These are phyloP conservation scores for Gastracanthus pulcherrimus DNA, from an alignment of 2,888 invertebrate genomes.

Conservation along the genomic window DNA sequence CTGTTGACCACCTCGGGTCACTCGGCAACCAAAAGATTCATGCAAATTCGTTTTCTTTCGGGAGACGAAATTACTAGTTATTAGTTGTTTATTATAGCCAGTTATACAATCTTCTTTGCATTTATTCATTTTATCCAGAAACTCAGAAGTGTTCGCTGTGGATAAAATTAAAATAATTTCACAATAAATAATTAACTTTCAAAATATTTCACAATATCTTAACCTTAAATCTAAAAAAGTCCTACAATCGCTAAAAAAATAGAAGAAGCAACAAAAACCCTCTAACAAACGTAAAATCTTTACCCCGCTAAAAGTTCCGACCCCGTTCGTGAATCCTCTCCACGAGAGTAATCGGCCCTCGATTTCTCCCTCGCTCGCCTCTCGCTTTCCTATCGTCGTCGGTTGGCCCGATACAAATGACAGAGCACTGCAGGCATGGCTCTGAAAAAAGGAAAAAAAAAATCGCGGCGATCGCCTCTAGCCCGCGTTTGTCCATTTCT, in stretches of 20 bases:
- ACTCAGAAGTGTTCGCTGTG: no score
- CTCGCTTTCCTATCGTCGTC: conserved; percentile 53
- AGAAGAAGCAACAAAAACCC: background rate
- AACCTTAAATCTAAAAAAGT: no score
- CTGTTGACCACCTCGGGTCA: background rate
- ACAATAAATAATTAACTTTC: no score
- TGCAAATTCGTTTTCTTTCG: no score
- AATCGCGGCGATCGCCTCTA: background rate
- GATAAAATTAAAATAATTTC: no score
- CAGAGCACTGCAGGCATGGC: conserved; percentile 35
- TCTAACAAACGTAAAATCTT: background rate
- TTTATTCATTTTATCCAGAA: no score
- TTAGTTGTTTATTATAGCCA: no score
- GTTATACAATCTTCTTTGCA: no score
- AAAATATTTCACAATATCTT: no score
- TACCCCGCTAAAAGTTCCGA: conserved; percentile 1
- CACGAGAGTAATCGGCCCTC: conserved; percentile 43
- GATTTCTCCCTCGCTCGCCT: conserved; percentile 20
- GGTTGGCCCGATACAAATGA: conserved; percentile 61
- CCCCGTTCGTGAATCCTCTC: background rate
- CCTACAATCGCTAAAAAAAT: background rate
- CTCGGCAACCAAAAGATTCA: no score
- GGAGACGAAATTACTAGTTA: no score
- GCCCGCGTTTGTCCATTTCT: conserved; percentile 22
- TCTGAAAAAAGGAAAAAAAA: no score